Conservation (phyloP, 1,140 invertebrate genomes). For the Delia radicum region DNA sequence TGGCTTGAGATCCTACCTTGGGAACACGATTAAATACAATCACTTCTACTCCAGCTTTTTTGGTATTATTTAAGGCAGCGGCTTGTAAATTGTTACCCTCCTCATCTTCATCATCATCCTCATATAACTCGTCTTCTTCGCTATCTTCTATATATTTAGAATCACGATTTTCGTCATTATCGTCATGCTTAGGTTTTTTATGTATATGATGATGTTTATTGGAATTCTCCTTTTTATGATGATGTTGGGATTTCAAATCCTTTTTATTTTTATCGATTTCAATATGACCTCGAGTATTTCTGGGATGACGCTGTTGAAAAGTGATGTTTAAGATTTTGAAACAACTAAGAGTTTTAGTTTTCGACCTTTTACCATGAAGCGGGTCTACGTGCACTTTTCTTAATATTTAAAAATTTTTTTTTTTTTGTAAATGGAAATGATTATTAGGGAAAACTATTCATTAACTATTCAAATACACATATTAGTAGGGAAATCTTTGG, state of each 20-base stretch:
- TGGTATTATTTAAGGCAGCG: conserved; percentile 72
- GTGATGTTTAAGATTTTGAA: background rate
- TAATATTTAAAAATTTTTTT: too few species aligned
- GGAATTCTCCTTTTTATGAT: background rate
- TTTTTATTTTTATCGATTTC: background rate
- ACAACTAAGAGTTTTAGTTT: too few species aligned
- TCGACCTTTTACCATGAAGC: too few species aligned
- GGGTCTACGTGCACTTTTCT: too few species aligned
- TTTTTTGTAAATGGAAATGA: too few species aligned
- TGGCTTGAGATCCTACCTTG: conserved; percentile 84
- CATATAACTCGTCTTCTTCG: conserved; percentile 16
- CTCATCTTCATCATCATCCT: conserved; percentile 21
- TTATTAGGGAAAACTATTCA: too few species aligned
- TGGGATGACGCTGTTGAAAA: conserved; percentile 19
- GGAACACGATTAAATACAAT: conserved; percentile 88
- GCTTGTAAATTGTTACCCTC: conserved; percentile 19
- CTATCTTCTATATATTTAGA: background rate
- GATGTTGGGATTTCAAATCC: background rate
- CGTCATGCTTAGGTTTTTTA: background rate
- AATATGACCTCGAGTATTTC: background rate
- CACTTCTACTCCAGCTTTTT: conserved; percentile 68
- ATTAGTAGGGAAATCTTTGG: too few species aligned
- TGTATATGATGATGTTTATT: background rate
- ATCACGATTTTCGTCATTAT: background rate
- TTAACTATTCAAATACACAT: too few species aligned